Conservation (phyloP, 2,113 vertebrate genomes). For the Hystrix brachyura region DNA sequence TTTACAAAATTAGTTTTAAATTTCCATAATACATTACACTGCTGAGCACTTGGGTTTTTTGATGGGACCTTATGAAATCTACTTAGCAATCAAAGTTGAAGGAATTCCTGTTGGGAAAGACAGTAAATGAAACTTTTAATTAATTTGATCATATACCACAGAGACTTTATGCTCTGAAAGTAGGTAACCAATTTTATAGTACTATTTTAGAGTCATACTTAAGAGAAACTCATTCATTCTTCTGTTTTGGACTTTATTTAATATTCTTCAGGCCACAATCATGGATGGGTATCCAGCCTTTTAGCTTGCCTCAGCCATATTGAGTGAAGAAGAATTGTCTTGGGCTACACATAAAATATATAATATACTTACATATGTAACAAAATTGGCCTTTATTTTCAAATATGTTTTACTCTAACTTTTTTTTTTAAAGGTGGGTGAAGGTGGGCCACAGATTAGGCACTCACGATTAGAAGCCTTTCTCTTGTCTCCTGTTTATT, state of each 20-base stretch:
- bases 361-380: neutral
- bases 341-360: neutral
- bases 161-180: slow-evolving; percentile 73
- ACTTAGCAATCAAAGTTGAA: slow-evolving; percentile 76
- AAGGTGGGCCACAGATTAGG: neutral
- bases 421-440: neutral
- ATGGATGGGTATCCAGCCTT: neutral
- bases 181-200: slow-evolving; percentile 64
- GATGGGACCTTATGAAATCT: slow-evolving; percentile 44
- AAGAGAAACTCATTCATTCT: neutral
- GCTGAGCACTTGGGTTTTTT: slow-evolving; percentile 31
- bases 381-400: neutral
- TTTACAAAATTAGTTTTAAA: slow-evolving; percentile 44
- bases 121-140: slow-evolving; percentile 81
- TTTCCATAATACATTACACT: neutral
- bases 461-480: neutral
- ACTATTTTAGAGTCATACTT: slow-evolving; percentile 26
- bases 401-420: neutral
- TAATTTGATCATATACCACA: slow-evolving; percentile 74
- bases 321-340: neutral
- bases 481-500: neutral
- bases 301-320: neutral
- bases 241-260: slow-evolving; percentile 9
- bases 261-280: slow-evolving; percentile 33
- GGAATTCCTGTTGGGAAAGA: slow-evolving; percentile 77